Evolutionary conservation across 2,797 vertebrate species (phyloP), one percentile per base, ranked within the genome.

Genomic region (Nyctalus aviator): DNA sequence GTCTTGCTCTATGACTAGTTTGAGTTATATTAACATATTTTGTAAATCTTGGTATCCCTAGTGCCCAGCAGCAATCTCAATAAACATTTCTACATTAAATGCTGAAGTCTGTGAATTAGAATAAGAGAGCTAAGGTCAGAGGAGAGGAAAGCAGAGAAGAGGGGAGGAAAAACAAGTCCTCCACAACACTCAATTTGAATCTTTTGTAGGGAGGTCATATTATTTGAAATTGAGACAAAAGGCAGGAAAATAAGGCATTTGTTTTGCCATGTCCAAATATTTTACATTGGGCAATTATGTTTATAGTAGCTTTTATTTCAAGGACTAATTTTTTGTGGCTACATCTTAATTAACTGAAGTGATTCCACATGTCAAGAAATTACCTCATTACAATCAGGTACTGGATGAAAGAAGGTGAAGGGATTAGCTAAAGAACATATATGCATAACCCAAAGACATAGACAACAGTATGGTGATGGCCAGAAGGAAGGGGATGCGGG

Each of bases 291-390:
- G 30, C 14, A 94, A 59, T 92, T 90, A 90, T 94, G 21, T 59
- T 71, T 82, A 77, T 73, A 90, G 87, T 21, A 46, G 46, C 2
- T 2, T 41, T 44, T 3, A 5, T 32, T 94, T 96, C 94, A 90
- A 88, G 32, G 79, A 30, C 50, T 86, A 35, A 73, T 48, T 55
- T 57, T 57, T 57, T 53, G 68, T 73, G 50, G 64, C 18, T 96
- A 93, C 25, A 1, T 90, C 93, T 84, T 87, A 95, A 97, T 96
- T 89, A 96, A 92, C 72, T 68, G 83, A 95, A 95, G 32, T 90
- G 69, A 71, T 83, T 85, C 55, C 64, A 94, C 32, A 25, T 2
- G 55, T 84, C 68, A 94, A 87, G 18, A 84, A 90, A 8, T 62
- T 84, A 96, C 8, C 53, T 55, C 20, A 55, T 21, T 55, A 55